Base-by-base conservation (phyloP, 2,113 vertebrate species). In the Falcunculus frontatus region DNA sequence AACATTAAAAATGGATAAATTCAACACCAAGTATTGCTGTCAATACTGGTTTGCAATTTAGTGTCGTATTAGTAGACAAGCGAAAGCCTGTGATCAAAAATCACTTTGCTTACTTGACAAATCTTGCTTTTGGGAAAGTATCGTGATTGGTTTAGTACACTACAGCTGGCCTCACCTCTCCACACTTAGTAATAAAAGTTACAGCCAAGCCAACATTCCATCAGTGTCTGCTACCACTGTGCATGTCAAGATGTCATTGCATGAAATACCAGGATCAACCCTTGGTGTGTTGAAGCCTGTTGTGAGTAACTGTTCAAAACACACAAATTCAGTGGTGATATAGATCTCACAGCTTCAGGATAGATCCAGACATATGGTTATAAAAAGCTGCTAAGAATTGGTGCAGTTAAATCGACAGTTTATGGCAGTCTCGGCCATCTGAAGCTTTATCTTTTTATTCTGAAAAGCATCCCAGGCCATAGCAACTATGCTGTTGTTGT, bases 281-380 rank as follows among this genome's bases (percentile, higher is more conserved):
- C 7, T 0, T 3, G 4, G 3, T 5, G 16, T 17, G 37, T 2
- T 62, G 46, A 49, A 75, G n/a, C 16, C n/a, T 49, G 20, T 16
- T 72, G 35, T 13, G 16, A 52, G 18, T 27, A 60, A 47, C 41
- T 44, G 65, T 16, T 87, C 29, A 14, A 26, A 93, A 53, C 14
- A 23, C 44, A 27, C 18, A 1, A 17, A 7, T 11, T 75, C 32
- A 50, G 12, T 1, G 16, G 9, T 1, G 11, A 35, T 2, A 17
- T 6, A 49, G 44, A 20, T 64, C 39, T 32, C 33, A 37, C 47
- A 67, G 62, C 14, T 32, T 33, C 19, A 46, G 16, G 20, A 59
- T 1, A 19, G 42, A 65, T n/a, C 26, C 46, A 68, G 39, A 30
- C 19, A 16, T 13, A 49, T 1, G 10, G 44, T 33, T 92, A 56